Percentiles rank a stretch among this genome's conserved stretches.
These are phyloP conservation scores for Keiferia lycopersicella DNA, from an alignment of 2,888 invertebrate genomes.

Conservation along the genomic window DNA sequence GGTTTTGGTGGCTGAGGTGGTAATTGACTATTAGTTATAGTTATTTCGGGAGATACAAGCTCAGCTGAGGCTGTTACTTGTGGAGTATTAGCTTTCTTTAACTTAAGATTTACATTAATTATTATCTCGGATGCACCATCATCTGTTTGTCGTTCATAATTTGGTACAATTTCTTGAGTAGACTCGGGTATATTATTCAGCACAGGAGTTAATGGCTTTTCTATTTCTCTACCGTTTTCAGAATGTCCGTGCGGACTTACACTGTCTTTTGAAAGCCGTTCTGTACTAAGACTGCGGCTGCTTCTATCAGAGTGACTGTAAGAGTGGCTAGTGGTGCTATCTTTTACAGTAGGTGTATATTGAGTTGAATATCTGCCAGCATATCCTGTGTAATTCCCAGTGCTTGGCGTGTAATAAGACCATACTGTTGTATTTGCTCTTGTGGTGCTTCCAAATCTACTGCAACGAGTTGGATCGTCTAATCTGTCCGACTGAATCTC, in stretches of 20 bases:
- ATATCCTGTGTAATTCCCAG: constrained; percentile 68
- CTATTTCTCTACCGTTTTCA: constrained; percentile 45
- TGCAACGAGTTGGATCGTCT: constrained; percentile 85
- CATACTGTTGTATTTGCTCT: constrained; percentile 83
- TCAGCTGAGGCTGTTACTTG: constrained; percentile 48
- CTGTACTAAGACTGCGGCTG: constrained; percentile 65
- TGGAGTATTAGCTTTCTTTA: constrained; percentile 66
- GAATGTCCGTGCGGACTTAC: constrained; percentile 3
- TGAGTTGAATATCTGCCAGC: constrained; percentile 75
- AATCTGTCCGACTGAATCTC: constrained; percentile 87
- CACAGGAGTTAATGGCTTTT: constrained; percentile 11
- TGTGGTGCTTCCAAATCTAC: constrained; percentile 82
- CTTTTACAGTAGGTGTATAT: constrained; percentile 56
- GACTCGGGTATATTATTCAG: constrained; percentile 43
- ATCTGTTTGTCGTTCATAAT: constrained; percentile 64
- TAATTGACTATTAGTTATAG: constrained; percentile 68
- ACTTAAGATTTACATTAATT: constrained; percentile 73
- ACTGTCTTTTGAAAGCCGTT: constrained; percentile 53
- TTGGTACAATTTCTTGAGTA: constrained; percentile 53
- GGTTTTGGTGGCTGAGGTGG: constrained; percentile 77
- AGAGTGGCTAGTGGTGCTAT: constrained; percentile 51
- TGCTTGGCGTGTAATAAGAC: constrained; percentile 81
- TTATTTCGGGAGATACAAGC: constrained; percentile 67
- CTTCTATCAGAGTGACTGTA: constrained; percentile 55
- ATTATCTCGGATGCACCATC: constrained; percentile 70